Conservation (phyloP, 2,113 vertebrate genomes). For the Chunga burmeisteri region DNA sequence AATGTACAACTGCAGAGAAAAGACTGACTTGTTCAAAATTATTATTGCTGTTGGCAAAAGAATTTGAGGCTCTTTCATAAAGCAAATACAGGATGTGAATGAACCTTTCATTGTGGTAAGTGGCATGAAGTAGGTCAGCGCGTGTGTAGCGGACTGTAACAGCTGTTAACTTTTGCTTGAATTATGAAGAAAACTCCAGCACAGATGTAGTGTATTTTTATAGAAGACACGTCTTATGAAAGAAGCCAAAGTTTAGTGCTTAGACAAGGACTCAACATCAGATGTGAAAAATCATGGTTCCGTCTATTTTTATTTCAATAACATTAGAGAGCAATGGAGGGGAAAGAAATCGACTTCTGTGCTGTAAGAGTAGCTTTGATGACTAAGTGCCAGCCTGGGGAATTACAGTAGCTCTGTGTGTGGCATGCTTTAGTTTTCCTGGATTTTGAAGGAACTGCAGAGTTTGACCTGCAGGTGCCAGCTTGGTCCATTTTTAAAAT, state of each 20-base stretch:
- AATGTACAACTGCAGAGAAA: not conserved
- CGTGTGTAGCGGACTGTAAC: not conserved
- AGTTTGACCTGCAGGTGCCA: not conserved
- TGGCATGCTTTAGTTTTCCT: not conserved
- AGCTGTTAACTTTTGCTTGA: not conserved
- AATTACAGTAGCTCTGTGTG: not conserved
- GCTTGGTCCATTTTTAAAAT: constrained; percentile 7
- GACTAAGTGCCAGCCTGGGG: not conserved
- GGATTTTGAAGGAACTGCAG: not conserved
- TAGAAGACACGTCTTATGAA: not conserved
- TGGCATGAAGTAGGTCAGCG: not conserved
- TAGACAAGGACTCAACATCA: not conserved
- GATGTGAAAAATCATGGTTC: not conserved
- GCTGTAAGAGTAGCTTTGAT: not conserved
- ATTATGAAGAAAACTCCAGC: not conserved
- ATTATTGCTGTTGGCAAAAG: constrained; percentile 21
- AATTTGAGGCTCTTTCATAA: not conserved
- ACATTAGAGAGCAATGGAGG: not conserved
- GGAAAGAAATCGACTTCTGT: constrained; percentile 4
- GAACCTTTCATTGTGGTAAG: constrained; percentile 6
- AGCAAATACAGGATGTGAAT: not conserved
- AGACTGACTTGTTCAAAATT: constrained; percentile 19
- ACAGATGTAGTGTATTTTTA: not conserved
- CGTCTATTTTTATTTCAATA: constrained; percentile 11
- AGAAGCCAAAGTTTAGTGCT: not conserved